A percentile compares a stretch with the other conserved stretches of the same genome.
Evolutionary conservation across 2,113 vertebrate genomes (phyloP).

Genomic region (Phylloscopus whistleri): DNA sequence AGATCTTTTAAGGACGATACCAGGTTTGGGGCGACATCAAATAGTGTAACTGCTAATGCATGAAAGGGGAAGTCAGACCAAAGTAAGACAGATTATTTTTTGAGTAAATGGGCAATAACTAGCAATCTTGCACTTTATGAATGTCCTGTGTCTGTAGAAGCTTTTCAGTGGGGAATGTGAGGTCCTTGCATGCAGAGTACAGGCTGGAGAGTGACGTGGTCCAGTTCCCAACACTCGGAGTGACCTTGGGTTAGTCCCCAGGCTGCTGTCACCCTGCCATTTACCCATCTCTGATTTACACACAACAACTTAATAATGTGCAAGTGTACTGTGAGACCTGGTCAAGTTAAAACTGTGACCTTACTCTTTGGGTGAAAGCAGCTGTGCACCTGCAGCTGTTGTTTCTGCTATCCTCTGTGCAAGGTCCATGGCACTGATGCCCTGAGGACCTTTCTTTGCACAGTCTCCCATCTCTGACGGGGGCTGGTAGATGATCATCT

Average conservation of each 20-base stretch:
- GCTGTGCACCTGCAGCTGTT: background rate
- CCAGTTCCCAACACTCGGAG: rapidly evolving
- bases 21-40: background rate
- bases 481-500: background rate
- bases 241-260: slow-evolving; percentile 22
- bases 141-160: background rate
- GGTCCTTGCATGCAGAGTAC: background rate
- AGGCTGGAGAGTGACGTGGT: background rate
- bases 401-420: background rate
- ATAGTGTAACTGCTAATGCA: slow-evolving; percentile 6
- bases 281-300: background rate
- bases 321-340: background rate
- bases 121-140: background rate
- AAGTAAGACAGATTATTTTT: slow-evolving; percentile 7
- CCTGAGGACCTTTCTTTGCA: background rate
- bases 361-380: background rate
- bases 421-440: background rate
- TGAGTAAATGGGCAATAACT: background rate
- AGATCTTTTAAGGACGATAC: background rate
- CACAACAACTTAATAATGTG: background rate
- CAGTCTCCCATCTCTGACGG: background rate
- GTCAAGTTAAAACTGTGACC: background rate
- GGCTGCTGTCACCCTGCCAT: background rate
- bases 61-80: slow-evolving; percentile 1
- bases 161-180: background rate